Conservation (phyloP, 2,113 vertebrate species). For the Lepisosteus osseus region DNA sequence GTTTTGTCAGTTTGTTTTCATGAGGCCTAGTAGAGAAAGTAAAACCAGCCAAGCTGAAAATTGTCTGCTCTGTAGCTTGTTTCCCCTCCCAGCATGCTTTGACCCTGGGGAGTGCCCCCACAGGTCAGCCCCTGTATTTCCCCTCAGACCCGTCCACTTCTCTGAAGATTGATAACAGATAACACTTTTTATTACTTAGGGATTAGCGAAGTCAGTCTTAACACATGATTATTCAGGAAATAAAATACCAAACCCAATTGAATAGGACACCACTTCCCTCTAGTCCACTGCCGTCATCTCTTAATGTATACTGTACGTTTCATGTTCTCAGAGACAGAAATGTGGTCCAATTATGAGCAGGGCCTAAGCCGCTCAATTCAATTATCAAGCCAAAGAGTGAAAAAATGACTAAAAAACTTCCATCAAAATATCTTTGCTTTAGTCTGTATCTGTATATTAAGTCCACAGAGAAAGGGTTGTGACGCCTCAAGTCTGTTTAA, state of each 20-base stretch:
- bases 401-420: too few relatives aligned
- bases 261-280: neutral
- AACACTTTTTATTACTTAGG: conserved; percentile 36
- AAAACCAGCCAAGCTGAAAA: conserved; percentile 99
- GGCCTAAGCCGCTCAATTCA: too few relatives aligned
- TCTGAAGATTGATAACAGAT: conserved; percentile 72
- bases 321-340: neutral
- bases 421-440: too few relatives aligned
- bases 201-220: conserved; percentile 5
- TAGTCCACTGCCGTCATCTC: neutral
- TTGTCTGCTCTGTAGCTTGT: conserved; percentile 97
- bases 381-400: too few relatives aligned
- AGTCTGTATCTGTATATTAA: too few relatives aligned
- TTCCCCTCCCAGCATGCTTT: conserved; percentile 85
- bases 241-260: conserved; percentile 5
- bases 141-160: conserved; percentile 62
- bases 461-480: too few relatives aligned
- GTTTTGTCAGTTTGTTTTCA: conserved; percentile 99
- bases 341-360: neutral
- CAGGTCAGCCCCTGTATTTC: conserved; percentile 72
- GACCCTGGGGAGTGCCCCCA: conserved; percentile 68
- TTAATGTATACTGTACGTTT: neutral
- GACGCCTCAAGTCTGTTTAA: too few relatives aligned
- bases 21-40: conserved; percentile 91
- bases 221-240: conserved; percentile 4